Conservation (phyloP, 2,888 invertebrate genomes). For the Polylopha cassiicola region DNA sequence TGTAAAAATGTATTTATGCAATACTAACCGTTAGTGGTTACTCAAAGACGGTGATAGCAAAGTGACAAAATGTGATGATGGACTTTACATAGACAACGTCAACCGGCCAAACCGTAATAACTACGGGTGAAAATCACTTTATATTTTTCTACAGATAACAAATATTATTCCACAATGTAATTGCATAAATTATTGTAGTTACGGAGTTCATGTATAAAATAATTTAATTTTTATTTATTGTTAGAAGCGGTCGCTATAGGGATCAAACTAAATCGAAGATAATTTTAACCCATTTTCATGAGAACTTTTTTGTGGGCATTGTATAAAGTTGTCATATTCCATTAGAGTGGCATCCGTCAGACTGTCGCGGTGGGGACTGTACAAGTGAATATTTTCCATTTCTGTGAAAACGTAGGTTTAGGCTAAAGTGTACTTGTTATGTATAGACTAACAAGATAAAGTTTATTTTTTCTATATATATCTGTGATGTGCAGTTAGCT, state of each 20-base stretch:
- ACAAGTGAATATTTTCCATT: slow-evolving; percentile 25
- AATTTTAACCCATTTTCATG: slow-evolving; percentile 29
- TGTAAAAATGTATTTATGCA: slow-evolving; percentile 48
- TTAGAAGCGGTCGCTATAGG: slow-evolving; percentile 44
- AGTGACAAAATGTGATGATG: slow-evolving; percentile 50
- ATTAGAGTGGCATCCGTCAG: slow-evolving; percentile 14
- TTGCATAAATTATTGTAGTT: slow-evolving; percentile 50
- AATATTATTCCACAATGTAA: slow-evolving; percentile 50
- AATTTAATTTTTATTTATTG: slow-evolving; percentile 62
- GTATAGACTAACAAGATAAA: slow-evolving; percentile 52
- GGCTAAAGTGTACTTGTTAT: slow-evolving; percentile 61
- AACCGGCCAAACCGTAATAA: slow-evolving; percentile 33
- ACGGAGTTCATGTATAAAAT: slow-evolving; percentile 45
- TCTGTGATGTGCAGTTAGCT: slow-evolving; percentile 64
- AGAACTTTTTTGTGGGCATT: background rate
- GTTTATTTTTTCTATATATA: slow-evolving; percentile 63
- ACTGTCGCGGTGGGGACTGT: slow-evolving; percentile 14
- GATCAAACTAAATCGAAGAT: slow-evolving; percentile 39
- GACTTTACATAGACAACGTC: slow-evolving; percentile 27
- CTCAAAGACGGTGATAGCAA: slow-evolving; percentile 50
- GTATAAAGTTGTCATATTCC: no score
- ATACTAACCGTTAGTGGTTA: slow-evolving; percentile 37
- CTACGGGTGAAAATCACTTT: slow-evolving; percentile 31
- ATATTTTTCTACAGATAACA: slow-evolving; percentile 56
- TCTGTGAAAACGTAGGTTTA: slow-evolving; percentile 42